These are phyloP conservation scores for Origma solitaria DNA, from an alignment of 2,113 vertebrate species.

Conservation along the genomic window DNA sequence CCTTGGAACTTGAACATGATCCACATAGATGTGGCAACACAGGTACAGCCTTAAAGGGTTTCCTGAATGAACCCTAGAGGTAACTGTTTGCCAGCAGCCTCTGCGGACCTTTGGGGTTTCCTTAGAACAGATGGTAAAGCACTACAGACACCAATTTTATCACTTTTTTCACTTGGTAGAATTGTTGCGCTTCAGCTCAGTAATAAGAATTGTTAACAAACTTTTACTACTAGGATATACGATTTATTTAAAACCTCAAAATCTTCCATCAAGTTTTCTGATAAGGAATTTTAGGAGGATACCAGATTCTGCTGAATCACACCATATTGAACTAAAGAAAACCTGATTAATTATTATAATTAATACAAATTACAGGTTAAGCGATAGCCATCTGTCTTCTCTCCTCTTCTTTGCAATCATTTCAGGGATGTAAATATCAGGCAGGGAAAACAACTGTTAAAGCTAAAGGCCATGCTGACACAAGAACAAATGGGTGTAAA, in stretches of 20 bases:
- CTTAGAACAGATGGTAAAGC: background rate
- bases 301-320: background rate
- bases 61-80: background rate
- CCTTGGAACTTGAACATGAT: background rate
- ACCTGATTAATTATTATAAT: slow-evolving; percentile 2
- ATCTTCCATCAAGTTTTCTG: background rate
- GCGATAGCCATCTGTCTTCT: background rate
- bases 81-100: background rate
- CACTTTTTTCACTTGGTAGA: background rate
- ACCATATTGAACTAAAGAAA: background rate
- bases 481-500: slow-evolving; percentile 25
- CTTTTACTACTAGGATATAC: background rate
- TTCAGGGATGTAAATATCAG: slow-evolving; percentile 6
- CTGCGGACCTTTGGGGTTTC: background rate
- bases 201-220: background rate
- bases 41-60: background rate
- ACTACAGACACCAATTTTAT: fast-evolving
- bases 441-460: background rate
- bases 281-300: background rate
- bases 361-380: slow-evolving; percentile 39
- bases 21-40: fast-evolving
- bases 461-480: slow-evolving; percentile 36
- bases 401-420: background rate
- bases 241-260: background rate
- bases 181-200: background rate